Percentiles rank a stretch among this genome's conserved stretches.
Evolutionary conservation across 1,140 invertebrate species (phyloP).

Genomic region (Sycophaga agraensis): DNA sequence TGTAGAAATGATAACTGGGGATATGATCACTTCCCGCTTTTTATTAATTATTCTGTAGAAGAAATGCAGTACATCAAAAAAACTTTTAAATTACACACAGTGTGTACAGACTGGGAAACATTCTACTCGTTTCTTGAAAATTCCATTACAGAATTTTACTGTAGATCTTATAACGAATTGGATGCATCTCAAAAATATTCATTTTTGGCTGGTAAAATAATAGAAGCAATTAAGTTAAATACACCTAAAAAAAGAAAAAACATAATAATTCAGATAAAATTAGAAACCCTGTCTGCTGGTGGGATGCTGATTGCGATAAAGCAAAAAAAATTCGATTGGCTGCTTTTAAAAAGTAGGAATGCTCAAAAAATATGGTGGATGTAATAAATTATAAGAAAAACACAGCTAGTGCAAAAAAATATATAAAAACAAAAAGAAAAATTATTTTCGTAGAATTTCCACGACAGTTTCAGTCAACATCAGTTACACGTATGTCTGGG

Average conservation of each 20-base stretch:
- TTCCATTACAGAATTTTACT: background rate
- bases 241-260: background rate
- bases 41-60: constrained; percentile 17
- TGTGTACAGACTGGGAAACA: background rate
- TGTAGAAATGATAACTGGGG: background rate
- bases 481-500: background rate
- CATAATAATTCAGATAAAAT: background rate
- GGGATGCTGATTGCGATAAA: background rate
- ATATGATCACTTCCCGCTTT: constrained; percentile 4
- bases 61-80: constrained; percentile 22
- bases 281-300: background rate
- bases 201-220: background rate
- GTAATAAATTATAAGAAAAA: background rate
- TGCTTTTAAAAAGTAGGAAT: background rate
- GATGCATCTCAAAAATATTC: background rate
- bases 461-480: background rate
- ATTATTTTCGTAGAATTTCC: background rate
- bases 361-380: background rate
- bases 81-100: background rate
- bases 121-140: background rate
- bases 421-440: background rate
- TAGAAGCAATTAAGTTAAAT: background rate
- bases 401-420: background rate
- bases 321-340: background rate
- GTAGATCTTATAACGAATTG: background rate